Evolutionary conservation across 1,140 invertebrate genomes (phyloP), one percentile per base, ranked within the genome.

Genomic region (Atta colombica): DNA sequence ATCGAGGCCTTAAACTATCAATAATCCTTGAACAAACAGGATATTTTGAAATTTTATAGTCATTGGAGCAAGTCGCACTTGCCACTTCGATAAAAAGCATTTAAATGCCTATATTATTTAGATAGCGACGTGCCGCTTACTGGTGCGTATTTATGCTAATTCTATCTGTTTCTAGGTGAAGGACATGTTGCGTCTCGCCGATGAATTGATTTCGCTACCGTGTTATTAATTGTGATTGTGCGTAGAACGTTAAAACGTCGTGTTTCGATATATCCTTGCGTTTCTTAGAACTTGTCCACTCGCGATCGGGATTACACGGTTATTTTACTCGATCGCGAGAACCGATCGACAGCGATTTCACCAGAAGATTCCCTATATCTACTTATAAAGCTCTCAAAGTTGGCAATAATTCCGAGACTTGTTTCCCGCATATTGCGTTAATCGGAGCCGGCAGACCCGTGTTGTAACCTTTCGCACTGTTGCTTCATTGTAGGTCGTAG

Each of bases 121-220:
- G 55, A 82, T 49, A 74, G 80, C 68, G 28, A 74, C 55, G 39
- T 61, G 55, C 39, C 66, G 66, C 39, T 71, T 71, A 71, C 65
- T 2, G 18, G 45, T 2, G 55, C 80, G 55, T n/a, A 55, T 14
- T 84, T 74, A 75, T 84, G 80, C 55, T 84, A 84, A 84, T 84
- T 61, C 28, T 8, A 63, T 75, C 72, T 74, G 69, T 84, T 84
- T 84, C 69, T 84, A 84, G 80, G 80, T 84, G 80, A 84, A 84
- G 80, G 80, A 84, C 69, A 14, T 14, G 25, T 49, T 82, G 39
- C 68, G 68, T 75, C 69, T 49, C 55, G 71, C 55, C 69, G 25
- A 61, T 49, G 49, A 7, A 84, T 82, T 82, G 71, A 74, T 75
- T 14, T 35, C 53, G 45, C 39, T 74, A 49, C 80, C 80, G 80